Base-by-base conservation (phyloP, 2,888 invertebrate species). In the Automeris io region DNA sequence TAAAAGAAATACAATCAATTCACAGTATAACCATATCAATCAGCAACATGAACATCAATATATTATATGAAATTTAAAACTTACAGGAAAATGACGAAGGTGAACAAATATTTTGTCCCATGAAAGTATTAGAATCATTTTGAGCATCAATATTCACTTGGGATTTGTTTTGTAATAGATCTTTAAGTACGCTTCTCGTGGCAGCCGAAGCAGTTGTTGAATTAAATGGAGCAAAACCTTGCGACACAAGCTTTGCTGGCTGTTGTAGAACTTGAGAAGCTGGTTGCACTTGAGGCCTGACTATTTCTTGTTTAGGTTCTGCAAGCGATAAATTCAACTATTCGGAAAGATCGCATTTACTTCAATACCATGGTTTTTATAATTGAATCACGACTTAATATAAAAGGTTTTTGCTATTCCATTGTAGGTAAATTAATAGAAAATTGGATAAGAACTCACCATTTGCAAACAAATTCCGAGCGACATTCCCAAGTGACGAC, bases 21-120 rank as follows among this genome's bases (percentile, higher is more conserved):
- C 18, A 5, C 8, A 11, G 19, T 19, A 33, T n/a, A 8, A 2
- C 18, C 7, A 8, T 18, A 33, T n/a, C 3, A 1, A 3, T 2
- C 3, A 3, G 2, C 6, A 9, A 33, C n/a, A n/a, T 26, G 13
- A 21, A 33, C 9, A 33, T 5, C 2, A 35, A 32, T 35, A 19
- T 22, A 18, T 31, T 32, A 7, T 24, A 2, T 18, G 23, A 36
- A 36, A 31, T 18, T 2, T 22, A 16, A 39, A 46, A 70, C 73
- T 61, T 59, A 82, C 81, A 65, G 21, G 54, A 49, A 48, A 77
- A 73, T 1, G 70, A 58, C 16, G 68, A 58, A 2, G 85, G 85
- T 2, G 80, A 71, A 49, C 86, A 85, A 46, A 86, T 81, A 37
- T 69, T 73, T 45, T 81, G 83, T 39, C 81, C 83, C 77, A 83